Evolutionary conservation across 2,113 vertebrate genomes (phyloP), one percentile per base, ranked within the genome.

Genomic region (Leucopternis melanops): DNA sequence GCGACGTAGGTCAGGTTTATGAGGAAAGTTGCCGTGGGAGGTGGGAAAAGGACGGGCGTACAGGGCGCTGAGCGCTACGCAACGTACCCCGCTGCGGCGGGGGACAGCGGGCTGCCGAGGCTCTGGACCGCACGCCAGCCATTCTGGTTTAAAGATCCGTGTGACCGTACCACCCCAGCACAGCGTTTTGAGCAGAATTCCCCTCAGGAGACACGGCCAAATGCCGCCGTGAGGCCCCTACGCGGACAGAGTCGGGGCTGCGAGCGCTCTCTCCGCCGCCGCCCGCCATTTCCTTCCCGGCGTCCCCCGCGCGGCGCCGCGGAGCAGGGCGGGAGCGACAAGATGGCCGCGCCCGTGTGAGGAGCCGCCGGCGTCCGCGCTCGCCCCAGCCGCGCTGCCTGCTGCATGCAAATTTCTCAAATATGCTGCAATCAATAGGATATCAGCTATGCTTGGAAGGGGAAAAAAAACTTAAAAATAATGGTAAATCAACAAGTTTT

Each of bases 301-400:
- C 78, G 17, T 29, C 11, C 23, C 40, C 45, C 40, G 81, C 79
- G 81, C 58, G 20, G 19, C 8, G 49, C 87, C 98, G 98, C 97
- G 96, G 95, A 94, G 98, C 96, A 93, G 96, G 98, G 97, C 97
- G 98, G 98, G 98, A 98, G 94, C 95, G 61, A 7, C 96, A 99
- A 99, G 85, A 99, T 99, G 99, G 99, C 98, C 92, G 98, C 99
- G 98, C 97, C 97, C 98, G 47, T 98, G 98, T 99, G 69, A 96
- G 81, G 69, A 57, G 77, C 27, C 5, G 85, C 38, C 6, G 86
- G 47, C 34, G 16, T 44, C 23, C 7, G 57, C 62, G 81, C 81
- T 66, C 52, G 29, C 59, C 34, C 7, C 27, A 69, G 29, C 86
- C 86, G 25, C 59, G 42, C 67, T 74, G 61, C 69, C n/a, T n/a